Base-by-base conservation (phyloP, 2,797 vertebrate species). In the Clarias fuscus region DNA sequence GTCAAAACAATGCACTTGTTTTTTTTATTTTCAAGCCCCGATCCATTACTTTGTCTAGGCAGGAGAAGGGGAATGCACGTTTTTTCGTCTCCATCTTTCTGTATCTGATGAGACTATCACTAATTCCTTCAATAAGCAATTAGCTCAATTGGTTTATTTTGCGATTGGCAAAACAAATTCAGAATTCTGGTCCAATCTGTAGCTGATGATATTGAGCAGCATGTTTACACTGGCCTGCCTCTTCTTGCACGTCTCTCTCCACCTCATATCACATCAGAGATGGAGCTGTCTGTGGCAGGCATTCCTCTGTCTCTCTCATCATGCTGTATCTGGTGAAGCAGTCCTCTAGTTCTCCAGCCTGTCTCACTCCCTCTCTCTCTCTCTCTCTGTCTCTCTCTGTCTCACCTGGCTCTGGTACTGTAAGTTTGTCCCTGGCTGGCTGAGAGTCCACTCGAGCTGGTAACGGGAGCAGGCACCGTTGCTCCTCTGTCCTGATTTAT, bases 1-100 rank as follows among this genome's bases (percentile, higher is more conserved):
- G 90, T 94, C 92, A 89, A 94, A 94, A 95, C 92, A 94, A 76
- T 43, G 89, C 87, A 85, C 88, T 89, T 89, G 91, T 65, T 91
- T 91, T 37, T 37, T 93, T 92, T 90, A 89, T 82, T 91, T 91
- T 87, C 87, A 85, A 83, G 82, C 87, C 92, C 90, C 92, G 92
- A 94, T 93, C 92, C 89, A 88, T 56, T 67, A 56, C 61, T 89
- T 86, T 89, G 91, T 89, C 87, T 90, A n/a, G 58, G 67, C 87
- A 14, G 67, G 88, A 89, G 80, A 88, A 10, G 40, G 90, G 91
- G 90, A 92, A 93, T 89, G 91, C 89, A 88, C 87, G 83, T 73
- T 83, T 78, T 64, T 83, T 3, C 62, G 85, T 7, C 27, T 89
- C 83, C 13, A 27, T 87, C 92, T 90, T 88, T 70, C 14, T 81